These are phyloP conservation scores for Dendronephthya gigantea DNA, from an alignment of 64 coral and sea anemone species.

Conservation along the genomic window DNA sequence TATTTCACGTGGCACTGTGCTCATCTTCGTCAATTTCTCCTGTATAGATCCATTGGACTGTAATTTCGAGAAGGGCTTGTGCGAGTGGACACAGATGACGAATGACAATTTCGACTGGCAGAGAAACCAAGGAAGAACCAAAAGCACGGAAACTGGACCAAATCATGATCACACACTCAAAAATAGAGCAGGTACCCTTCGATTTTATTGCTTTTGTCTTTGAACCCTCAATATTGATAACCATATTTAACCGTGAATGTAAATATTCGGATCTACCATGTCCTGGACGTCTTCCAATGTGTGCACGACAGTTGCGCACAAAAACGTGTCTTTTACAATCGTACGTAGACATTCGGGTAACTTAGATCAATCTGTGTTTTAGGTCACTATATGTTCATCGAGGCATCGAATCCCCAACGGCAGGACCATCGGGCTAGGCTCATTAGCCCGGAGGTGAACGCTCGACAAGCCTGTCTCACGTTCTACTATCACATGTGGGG, in stretches of 20 bases:
- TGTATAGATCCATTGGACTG: constrained; percentile 11
- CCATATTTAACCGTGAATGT: too few species aligned
- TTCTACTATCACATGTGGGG: not conserved
- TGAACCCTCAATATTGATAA: too few species aligned
- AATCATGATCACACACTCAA: not conserved
- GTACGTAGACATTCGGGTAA: too few species aligned
- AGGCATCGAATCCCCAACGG: not conserved
- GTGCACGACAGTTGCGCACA: too few species aligned
- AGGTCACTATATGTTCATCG: constrained; percentile 14
- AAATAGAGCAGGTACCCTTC: not conserved
- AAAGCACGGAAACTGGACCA: not conserved
- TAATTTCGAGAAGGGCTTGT: not conserved
- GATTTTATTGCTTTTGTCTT: not conserved
- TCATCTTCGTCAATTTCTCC: not conserved
- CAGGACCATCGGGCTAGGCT: not conserved
- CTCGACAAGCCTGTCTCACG: not conserved
- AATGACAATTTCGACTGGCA: not conserved
- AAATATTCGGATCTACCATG: too few species aligned
- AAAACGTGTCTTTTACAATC: too few species aligned
- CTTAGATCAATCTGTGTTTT: not conserved
- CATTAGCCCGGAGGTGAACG: not conserved
- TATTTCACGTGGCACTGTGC: too few species aligned
- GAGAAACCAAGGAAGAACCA: not conserved
- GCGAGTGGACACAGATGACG: not conserved
- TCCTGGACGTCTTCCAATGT: too few species aligned